phyloP scores from a whole-genome alignment of 1,140 invertebrate species.

The Drosophila novamexicana region DNA sequence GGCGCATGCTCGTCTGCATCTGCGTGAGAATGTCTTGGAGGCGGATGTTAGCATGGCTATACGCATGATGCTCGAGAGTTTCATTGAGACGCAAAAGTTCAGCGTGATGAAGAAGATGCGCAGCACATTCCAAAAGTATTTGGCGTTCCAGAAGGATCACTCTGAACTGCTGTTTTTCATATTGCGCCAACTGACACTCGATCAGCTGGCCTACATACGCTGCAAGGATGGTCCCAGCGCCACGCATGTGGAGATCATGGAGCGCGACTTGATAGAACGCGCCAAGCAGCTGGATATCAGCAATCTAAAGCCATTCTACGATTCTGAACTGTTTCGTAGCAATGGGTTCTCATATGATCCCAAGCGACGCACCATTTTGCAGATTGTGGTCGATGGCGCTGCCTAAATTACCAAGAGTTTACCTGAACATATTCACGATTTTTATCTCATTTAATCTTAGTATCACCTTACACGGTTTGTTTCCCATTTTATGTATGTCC shows the following conservation, averaged over 20 bases:
- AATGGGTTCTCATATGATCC: constrained; percentile 95
- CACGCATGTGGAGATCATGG: constrained; percentile 93
- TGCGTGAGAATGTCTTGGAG: constrained; percentile 96
- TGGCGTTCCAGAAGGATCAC: constrained; percentile 97
- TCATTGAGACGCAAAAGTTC: constrained; percentile 99
- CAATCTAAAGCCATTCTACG: constrained; percentile 95
- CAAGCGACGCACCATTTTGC: constrained; percentile 93
- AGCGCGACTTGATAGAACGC: constrained; percentile 95
- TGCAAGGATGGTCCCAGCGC: constrained; percentile 91
- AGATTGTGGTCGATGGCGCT: constrained; percentile 88
- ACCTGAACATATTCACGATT: constrained; percentile 10
- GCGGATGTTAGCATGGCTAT: constrained; percentile 99
- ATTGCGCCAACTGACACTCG: constrained; percentile 95
- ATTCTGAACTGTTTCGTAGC: constrained; percentile 95
- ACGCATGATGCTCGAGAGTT: constrained; percentile 98
- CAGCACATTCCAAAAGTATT: constrained; percentile 96
- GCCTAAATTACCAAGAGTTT: constrained; percentile 40
- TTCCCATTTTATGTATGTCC: constrained; percentile 27
- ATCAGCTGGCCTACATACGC: constrained; percentile 94
- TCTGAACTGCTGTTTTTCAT: constrained; percentile 98
- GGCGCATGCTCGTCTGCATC: constrained; percentile 97
- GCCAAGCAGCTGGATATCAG: constrained; percentile 96
- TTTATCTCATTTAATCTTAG: constrained; percentile 54
- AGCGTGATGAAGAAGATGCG: constrained; percentile 98
- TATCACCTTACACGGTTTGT: constrained; percentile 40